Percentiles rank a stretch among this genome's conserved stretches.
Evolutionary conservation across 2,888 invertebrate genomes (phyloP).

Genomic region (Hyposoter didymator): DNA sequence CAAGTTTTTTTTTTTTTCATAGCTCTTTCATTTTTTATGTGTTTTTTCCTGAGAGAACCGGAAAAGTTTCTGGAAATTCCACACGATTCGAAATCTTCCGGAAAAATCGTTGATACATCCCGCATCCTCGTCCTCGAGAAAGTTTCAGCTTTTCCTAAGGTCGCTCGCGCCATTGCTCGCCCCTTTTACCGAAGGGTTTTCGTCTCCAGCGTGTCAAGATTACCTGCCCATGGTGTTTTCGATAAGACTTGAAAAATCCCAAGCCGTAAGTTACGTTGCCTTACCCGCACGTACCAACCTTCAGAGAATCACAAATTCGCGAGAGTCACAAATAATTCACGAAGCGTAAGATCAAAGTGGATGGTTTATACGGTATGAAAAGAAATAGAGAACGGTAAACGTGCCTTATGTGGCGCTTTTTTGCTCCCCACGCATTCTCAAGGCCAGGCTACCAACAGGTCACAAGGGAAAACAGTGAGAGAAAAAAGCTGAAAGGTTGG

Average conservation of each 20-base stretch:
- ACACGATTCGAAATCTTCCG: neutral
- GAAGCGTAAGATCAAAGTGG: slow-evolving; percentile 19
- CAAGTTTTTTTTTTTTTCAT: neutral
- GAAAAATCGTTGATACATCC: neutral
- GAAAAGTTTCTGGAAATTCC: neutral
- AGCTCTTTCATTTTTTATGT: neutral
- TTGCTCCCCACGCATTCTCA: neutral
- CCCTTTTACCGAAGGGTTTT: slow-evolving; percentile 22
- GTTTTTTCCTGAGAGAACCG: neutral
- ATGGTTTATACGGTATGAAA: neutral
- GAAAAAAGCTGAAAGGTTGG: neutral
- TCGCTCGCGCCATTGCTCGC: neutral
- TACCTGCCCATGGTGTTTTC: no score
- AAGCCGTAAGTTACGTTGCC: slow-evolving; percentile 45
- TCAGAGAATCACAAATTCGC: slow-evolving; percentile 62
- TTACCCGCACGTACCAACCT: slow-evolving; percentile 33
- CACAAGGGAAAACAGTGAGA: neutral
- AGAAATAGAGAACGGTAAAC: neutral
- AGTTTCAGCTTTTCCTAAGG: no score
- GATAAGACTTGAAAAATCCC: neutral
- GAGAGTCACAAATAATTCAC: slow-evolving; percentile 59
- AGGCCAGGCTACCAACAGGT: neutral
- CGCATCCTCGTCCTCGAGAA: no score
- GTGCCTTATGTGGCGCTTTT: neutral
- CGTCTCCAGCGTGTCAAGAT: slow-evolving; percentile 8